Evolutionary conservation across 2,888 invertebrate genomes (phyloP).

Genomic region (Hypselothyrea guttata): DNA sequence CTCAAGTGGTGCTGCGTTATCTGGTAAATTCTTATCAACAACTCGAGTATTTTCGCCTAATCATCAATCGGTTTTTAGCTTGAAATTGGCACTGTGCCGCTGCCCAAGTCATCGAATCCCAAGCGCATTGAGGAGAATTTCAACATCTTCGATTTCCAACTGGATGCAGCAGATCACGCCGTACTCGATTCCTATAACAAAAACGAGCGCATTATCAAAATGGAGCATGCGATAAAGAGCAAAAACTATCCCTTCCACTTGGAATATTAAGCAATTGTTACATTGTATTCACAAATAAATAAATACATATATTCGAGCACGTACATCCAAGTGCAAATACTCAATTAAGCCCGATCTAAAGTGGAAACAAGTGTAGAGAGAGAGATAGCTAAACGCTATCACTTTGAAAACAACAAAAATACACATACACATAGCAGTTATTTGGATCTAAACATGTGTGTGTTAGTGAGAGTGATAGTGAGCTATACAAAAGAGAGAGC

Average conservation of each 20-base stretch:
- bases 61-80: conserved; percentile 77
- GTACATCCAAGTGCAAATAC: background rate
- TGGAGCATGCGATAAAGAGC: conserved; percentile 78
- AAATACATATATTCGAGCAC: background rate
- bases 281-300: background rate
- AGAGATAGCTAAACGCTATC: conserved; percentile 12
- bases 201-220: conserved; percentile 77
- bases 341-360: background rate
- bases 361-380: background rate
- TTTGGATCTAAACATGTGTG: too few relatives aligned
- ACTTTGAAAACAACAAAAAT: background rate
- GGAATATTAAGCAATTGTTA: conserved; percentile 54
- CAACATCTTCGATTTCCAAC: conserved; percentile 84
- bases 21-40: conserved; percentile 61
- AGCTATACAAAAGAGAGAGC: conserved; percentile 27
- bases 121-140: conserved; percentile 84
- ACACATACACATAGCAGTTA: background rate
- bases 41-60: background rate
- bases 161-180: conserved; percentile 83
- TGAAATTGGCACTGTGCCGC: conserved; percentile 84
- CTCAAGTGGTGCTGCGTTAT: conserved; percentile 87
- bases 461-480: conserved; percentile 2
- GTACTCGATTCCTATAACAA: conserved; percentile 83
- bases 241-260: conserved; percentile 79
- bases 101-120: conserved; percentile 85